These are phyloP conservation scores for Battus philenor DNA, from an alignment of 1,140 invertebrate genomes.

Conservation along the genomic window DNA sequence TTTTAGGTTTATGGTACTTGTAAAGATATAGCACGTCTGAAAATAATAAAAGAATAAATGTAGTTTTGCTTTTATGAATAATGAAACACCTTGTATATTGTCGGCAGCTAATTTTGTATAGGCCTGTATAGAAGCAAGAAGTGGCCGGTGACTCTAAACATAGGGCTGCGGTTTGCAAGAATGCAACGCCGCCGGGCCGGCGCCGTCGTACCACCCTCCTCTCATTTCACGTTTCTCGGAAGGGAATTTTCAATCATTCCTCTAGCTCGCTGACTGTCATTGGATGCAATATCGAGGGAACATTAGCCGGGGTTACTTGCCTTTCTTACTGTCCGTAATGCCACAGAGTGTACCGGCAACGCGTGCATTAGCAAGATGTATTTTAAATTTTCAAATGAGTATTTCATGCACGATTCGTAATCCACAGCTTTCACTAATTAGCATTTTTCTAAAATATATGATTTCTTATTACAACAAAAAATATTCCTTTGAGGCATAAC, in stretches of 20 bases:
- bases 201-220: conserved; percentile 42
- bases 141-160: conserved; percentile 45
- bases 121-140: conserved; percentile 20
- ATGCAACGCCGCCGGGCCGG: conserved; percentile 42
- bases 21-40: too few relatives aligned
- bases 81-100: not conserved
- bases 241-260: conserved; percentile 65
- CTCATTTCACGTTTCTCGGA: conserved; percentile 63
- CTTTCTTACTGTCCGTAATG: conserved; percentile 25
- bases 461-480: too few relatives aligned
- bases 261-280: conserved; percentile 45
- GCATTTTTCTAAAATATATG: too few relatives aligned
- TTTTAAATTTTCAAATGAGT: conserved; percentile 5
- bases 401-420: not conserved
- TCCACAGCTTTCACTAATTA: too few relatives aligned
- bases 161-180: conserved; percentile 59
- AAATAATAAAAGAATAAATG: too few relatives aligned
- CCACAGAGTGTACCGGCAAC: conserved; percentile 20
- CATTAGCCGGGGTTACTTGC: conserved; percentile 25
- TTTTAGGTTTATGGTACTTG: too few relatives aligned
- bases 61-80: not conserved
- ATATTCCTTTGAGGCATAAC: too few relatives aligned
- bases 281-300: conserved; percentile 45
- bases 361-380: conserved; percentile 19
- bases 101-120: conserved; percentile 16